phyloP scores from a whole-genome alignment of 2,888 invertebrate genomes.

The Lutraria lutraria region DNA sequence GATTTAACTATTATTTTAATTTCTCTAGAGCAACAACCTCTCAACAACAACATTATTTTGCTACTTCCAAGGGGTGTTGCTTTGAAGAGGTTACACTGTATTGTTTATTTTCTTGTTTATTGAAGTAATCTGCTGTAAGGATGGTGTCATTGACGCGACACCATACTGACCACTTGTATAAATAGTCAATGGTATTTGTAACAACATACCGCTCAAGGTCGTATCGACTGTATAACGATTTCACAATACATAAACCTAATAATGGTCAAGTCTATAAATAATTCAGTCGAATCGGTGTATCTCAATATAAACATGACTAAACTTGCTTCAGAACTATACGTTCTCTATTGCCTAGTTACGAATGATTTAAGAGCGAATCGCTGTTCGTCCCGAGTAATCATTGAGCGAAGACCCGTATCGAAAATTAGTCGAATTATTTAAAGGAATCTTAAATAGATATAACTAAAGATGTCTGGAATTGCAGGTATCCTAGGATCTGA shows the following conservation, averaged over 20 bases:
- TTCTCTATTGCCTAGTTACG: not conserved
- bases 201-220: not conserved
- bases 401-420: not conserved
- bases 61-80: no score
- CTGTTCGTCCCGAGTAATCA: not conserved
- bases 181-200: not conserved
- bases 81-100: no score
- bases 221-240: not conserved
- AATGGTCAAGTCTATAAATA: not conserved
- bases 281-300: not conserved
- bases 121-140: no score
- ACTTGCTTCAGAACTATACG: not conserved
- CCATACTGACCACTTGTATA: not conserved
- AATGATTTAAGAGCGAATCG: not conserved
- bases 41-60: no score
- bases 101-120: no score
- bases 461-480: constrained; percentile 11
- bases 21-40: no score
- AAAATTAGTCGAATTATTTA: not conserved
- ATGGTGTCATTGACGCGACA: not conserved
- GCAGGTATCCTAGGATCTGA: not conserved
- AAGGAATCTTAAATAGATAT: not conserved
- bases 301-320: not conserved
- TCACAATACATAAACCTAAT: not conserved
- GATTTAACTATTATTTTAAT: no score